Evolutionary conservation across 64 coral and sea anemone genomes (phyloP), one percentile per base, ranked within the genome.

Genomic region (Montipora efflorescens): DNA sequence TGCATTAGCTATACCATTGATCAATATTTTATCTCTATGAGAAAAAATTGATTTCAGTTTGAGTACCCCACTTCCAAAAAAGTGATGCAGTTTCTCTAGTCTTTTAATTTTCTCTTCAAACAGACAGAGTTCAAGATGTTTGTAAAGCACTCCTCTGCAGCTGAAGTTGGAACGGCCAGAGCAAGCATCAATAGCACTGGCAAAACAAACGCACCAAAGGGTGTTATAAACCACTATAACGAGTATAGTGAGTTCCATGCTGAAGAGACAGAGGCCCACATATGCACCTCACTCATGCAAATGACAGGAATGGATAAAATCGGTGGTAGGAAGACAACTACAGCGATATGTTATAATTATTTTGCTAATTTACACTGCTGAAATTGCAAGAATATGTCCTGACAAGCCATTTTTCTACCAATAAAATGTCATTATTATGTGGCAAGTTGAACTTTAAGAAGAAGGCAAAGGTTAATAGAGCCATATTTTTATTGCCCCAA

Each of bases 191-290:
- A 88, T 50, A 68, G 68, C 6, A 88, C 85, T 50, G 85, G 85
- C 13, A 66, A 66, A 66, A 66, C 61, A 82, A 82, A 82, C 9
- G 79, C 86, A 16, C 69, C 86, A 22, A 88, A 88, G 49, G 86
- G 86, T 15, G 47, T 66, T 7, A 70, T 75, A 70, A 88, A 88
- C 20, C 71, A 88, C 52, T 75, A 67, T 13, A 88, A 88, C 74
- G 86, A 88, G 67, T 88, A 88, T 49, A 76, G 86, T 21, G 86
- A 88, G 55, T 88, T 88, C 44, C 86, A 88, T 88, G 69, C 86
- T 4, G 4, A 69, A 51, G 86, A 88, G 75, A 55, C 67, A 46
- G 83, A 87, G 66, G 83, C 83, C 21, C 83, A 87, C 83, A 87
- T 87, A 23, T 87, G 83, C n/a, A 22, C 83, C 48, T 87, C 83